Conservation (phyloP, 2,113 vertebrate genomes). For the Elanus axillaris region DNA sequence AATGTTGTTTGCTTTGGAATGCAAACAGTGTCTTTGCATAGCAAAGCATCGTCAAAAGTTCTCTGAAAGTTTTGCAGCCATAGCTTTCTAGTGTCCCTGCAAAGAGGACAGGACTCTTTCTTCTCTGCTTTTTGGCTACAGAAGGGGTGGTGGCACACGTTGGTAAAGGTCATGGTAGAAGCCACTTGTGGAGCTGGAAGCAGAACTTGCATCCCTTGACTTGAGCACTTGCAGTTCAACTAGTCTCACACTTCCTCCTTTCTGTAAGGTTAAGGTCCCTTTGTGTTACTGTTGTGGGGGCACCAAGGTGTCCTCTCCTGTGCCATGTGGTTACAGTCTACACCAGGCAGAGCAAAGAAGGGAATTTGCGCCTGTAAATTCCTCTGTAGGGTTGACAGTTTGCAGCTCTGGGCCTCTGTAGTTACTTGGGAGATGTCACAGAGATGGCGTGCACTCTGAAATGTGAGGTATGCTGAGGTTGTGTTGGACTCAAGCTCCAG, state of each 20-base stretch:
- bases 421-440: background rate
- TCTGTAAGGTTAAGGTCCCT: background rate
- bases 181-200: background rate
- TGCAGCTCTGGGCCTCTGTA: background rate
- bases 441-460: background rate
- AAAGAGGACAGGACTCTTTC: background rate
- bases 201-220: background rate
- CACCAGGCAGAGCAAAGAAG: background rate
- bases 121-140: background rate
- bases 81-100: background rate
- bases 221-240: background rate
- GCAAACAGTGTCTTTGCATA: background rate
- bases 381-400: background rate
- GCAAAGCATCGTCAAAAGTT: background rate
- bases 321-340: background rate
- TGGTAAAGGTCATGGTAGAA: background rate
- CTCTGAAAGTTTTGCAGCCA: background rate
- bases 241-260: background rate
- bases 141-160: background rate
- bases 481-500: background rate
- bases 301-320: background rate
- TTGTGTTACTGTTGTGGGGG: background rate
- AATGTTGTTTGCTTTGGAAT: background rate
- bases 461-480: background rate
- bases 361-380: background rate